These are phyloP conservation scores for Scaptomyza caliginosa DNA, from an alignment of 2,888 invertebrate genomes.

Conservation along the genomic window DNA sequence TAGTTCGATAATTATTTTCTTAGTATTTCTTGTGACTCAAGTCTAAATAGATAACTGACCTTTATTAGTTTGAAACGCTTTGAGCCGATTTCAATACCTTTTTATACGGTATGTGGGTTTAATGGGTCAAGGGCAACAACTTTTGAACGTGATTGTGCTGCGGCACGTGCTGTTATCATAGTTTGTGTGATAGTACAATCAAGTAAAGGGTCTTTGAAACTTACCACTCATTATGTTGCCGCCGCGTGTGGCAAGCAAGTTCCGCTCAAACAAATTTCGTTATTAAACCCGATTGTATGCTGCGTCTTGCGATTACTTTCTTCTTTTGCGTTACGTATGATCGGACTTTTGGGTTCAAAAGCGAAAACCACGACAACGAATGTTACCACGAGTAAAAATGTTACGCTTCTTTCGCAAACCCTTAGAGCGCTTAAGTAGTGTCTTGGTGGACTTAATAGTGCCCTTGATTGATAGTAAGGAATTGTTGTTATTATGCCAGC, in stretches of 20 bases:
- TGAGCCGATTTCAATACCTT: not conserved
- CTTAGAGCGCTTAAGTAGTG: constrained; percentile 61
- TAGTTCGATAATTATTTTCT: not conserved
- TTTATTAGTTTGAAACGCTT: not conserved
- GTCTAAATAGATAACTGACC: not conserved
- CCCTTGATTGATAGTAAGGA: constrained; percentile 22
- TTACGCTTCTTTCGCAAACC: constrained; percentile 62
- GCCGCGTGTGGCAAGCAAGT: constrained; percentile 61
- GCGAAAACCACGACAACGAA: constrained; percentile 36
- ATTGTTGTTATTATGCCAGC: constrained; percentile 60
- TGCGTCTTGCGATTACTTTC: constrained; percentile 18
- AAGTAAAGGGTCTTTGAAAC: constrained; percentile 23
- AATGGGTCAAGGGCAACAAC: constrained; percentile 10
- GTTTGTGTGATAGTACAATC: not conserved
- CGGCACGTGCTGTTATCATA: constrained; percentile 8
- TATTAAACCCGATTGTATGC: constrained; percentile 9
- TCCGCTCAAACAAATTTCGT: constrained; percentile 55
- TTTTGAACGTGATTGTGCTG: not conserved
- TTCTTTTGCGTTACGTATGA: not conserved
- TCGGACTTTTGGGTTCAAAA: constrained; percentile 46
- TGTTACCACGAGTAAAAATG: constrained; percentile 34
- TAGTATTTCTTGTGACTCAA: too few relatives aligned
- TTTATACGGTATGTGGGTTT: not conserved
- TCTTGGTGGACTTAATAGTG: constrained; percentile 29
- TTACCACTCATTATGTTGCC: constrained; percentile 78